These are phyloP conservation scores for Axis porcinus DNA, from an alignment of 2,113 vertebrate genomes.

Conservation along the genomic window DNA sequence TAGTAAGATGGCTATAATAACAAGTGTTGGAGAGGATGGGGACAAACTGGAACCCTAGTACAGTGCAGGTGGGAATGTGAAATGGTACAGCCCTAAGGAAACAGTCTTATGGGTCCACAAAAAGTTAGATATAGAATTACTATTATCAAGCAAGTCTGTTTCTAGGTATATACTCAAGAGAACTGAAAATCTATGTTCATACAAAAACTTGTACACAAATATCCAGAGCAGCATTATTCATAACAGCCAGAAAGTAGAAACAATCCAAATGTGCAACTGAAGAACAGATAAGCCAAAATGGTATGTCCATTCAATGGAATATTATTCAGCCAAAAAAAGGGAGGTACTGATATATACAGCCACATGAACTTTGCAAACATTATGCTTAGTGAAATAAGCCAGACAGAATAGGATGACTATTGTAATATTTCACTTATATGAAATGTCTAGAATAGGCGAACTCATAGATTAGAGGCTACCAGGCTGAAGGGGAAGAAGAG, in stretches of 20 bases:
- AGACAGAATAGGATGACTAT: neutral
- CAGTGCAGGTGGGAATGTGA: neutral
- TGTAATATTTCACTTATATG: neutral
- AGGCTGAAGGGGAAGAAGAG: too few relatives aligned
- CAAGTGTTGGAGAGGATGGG: neutral
- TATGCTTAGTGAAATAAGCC: neutral
- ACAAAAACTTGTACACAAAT: neutral
- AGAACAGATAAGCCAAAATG: neutral
- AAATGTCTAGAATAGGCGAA: neutral
- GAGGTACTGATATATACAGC: neutral
- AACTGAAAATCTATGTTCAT: neutral
- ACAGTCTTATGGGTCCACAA: neutral
- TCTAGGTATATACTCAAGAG: neutral
- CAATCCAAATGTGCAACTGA: neutral
- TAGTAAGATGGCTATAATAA: neutral
- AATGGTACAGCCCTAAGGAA: neutral
- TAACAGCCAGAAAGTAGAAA: neutral
- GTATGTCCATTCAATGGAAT: neutral
- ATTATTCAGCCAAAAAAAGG: neutral
- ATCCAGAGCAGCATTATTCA: neutral
- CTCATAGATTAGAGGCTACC: neutral
- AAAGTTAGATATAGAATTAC: slow-evolving; percentile 1
- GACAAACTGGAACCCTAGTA: neutral
- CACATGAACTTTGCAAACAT: neutral
- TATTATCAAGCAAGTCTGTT: neutral